Conservation (phyloP, 2,113 vertebrate genomes). For the Emydura subglobosa region DNA sequence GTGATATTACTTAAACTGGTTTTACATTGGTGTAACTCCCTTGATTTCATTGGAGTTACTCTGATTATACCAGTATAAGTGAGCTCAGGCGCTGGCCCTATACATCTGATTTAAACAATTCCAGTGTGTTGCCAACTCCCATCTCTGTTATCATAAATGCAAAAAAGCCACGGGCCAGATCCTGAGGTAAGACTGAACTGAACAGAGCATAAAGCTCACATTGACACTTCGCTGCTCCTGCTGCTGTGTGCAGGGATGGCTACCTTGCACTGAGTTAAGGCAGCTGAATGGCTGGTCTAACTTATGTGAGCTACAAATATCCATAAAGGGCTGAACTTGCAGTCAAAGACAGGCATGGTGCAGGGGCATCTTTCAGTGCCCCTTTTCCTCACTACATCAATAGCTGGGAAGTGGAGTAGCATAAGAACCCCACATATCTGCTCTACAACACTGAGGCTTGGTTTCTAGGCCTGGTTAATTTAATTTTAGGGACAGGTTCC, state of each 20-base stretch:
- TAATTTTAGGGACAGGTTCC: background rate
- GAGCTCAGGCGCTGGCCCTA: background rate
- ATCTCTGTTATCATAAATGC: background rate
- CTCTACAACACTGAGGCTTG: background rate
- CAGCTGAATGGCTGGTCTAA: background rate
- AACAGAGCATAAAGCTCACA: accelerated
- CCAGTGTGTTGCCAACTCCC: accelerated
- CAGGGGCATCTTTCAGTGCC: background rate
- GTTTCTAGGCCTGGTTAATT: background rate
- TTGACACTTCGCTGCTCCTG: background rate
- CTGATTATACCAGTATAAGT: background rate
- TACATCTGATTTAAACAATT: accelerated
- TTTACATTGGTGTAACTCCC: background rate
- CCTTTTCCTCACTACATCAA: background rate
- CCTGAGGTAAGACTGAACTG: background rate
- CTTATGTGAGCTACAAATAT: background rate
- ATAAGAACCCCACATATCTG: background rate
- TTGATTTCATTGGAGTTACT: background rate
- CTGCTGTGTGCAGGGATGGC: accelerated
- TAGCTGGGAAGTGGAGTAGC: background rate
- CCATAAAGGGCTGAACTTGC: background rate
- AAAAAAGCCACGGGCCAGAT: background rate
- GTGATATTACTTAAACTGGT: background rate
- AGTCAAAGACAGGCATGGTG: background rate
- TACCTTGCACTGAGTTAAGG: background rate